Percentiles rank a stretch among this genome's conserved stretches.
Conservation (phyloP, 1,140 invertebrate genomes). For the Zaprionus davidi region DNA sequence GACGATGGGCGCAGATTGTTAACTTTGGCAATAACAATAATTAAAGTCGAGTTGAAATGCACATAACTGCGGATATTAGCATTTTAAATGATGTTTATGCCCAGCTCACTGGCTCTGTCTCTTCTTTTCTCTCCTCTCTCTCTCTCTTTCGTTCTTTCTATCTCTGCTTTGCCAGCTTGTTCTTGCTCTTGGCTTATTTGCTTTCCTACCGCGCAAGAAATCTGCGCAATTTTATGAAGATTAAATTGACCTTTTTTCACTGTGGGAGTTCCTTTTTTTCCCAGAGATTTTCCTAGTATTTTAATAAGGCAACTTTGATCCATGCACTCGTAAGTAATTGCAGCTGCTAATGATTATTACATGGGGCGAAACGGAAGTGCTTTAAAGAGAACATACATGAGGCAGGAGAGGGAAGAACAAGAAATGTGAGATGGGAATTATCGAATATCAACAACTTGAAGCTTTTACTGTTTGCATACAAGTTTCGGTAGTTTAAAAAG, state of each 20-base stretch:
- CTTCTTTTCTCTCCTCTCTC: background rate
- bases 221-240: constrained; percentile 75
- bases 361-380: background rate
- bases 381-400: constrained; percentile 25
- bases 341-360: constrained; percentile 63
- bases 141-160: constrained; percentile 10
- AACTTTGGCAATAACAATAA: constrained; percentile 84
- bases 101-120: constrained; percentile 7
- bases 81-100: constrained; percentile 82
- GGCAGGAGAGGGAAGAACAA: background rate
- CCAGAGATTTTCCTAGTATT: constrained; percentile 19
- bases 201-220: constrained; percentile 29
- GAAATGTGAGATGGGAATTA: background rate
- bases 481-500: background rate
- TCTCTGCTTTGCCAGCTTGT: constrained; percentile 1
- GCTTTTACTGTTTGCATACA: background rate
- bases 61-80: constrained; percentile 81
- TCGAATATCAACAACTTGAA: background rate
- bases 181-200: constrained; percentile 55
- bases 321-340: constrained; percentile 68
- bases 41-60: constrained; percentile 83
- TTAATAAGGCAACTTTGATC: constrained; percentile 66
- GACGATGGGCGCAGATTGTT: constrained; percentile 67
- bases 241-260: constrained; percentile 75
- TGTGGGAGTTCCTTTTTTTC: constrained; percentile 22